phyloP scores from a whole-genome alignment of 2,888 invertebrate genomes.

The Synanthedon tipuliformis region DNA sequence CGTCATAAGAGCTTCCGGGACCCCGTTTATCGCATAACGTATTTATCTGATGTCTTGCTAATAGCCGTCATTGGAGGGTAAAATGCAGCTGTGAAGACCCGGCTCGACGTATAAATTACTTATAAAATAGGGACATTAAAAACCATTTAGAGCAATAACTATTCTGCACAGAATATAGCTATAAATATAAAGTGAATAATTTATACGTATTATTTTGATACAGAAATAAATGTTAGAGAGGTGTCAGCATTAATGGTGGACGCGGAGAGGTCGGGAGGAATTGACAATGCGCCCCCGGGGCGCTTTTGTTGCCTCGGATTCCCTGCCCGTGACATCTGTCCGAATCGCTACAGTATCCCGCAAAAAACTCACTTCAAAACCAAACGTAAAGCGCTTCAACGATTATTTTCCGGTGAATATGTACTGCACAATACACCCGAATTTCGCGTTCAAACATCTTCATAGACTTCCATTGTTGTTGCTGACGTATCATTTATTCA shows the following conservation, averaged over 20 bases:
- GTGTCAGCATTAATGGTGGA: conserved; percentile 61
- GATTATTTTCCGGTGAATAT: conserved; percentile 49
- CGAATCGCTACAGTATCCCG: conserved; percentile 64
- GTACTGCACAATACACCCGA: conserved; percentile 21
- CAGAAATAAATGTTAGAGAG: conserved; percentile 52
- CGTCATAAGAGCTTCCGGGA: conserved; percentile 39
- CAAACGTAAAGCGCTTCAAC: conserved; percentile 44
- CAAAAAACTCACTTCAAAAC: conserved; percentile 62
- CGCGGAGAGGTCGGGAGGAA: conserved; percentile 43
- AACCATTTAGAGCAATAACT: conserved; percentile 66
- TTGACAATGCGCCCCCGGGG: conserved; percentile 62
- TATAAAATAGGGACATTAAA: conserved; percentile 65
- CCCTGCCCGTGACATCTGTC: conserved; percentile 68
- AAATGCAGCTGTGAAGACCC: conserved; percentile 51
- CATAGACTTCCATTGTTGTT: conserved; percentile 50
- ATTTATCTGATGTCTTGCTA: conserved; percentile 58
- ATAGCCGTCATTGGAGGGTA: conserved; percentile 54
- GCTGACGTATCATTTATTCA: conserved; percentile 57
- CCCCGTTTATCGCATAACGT: conserved; percentile 30
- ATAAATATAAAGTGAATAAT: conserved; percentile 57
- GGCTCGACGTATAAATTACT: conserved; percentile 50
- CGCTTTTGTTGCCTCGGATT: conserved; percentile 56
- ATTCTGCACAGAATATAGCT: conserved; percentile 45
- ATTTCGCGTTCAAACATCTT: conserved; percentile 36
- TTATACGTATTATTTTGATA: conserved; percentile 59